Evolutionary conservation across 2,113 vertebrate genomes (phyloP).

Genomic region (Hypocryptadius cinnamomeus): DNA sequence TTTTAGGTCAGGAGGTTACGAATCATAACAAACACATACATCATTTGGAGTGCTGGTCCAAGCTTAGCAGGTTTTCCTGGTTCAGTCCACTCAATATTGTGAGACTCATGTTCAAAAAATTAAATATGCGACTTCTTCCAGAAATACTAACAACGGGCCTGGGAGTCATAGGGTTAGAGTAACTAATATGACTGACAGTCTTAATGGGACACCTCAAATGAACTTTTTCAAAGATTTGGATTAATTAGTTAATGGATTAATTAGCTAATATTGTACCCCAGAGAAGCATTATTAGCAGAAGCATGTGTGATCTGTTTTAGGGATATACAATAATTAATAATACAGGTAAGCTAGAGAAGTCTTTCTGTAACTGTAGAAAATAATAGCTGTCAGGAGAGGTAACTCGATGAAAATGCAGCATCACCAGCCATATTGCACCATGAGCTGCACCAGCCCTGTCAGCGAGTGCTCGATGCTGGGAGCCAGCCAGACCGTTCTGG

Average conservation of each 20-base stretch:
- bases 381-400: slow-evolving; percentile 21
- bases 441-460: slow-evolving; percentile 1
- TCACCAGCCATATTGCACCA: background rate
- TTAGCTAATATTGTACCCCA: background rate
- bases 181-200: slow-evolving; percentile 19
- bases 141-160: background rate
- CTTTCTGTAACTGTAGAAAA: background rate
- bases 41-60: background rate
- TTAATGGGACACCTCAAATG: slow-evolving; percentile 20
- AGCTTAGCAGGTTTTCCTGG: background rate
- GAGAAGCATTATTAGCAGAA: background rate
- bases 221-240: slow-evolving; percentile 28
- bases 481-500: slow-evolving; percentile 34
- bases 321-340: background rate
- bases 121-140: background rate
- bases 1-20: background rate
- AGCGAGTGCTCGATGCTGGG: slow-evolving; percentile 37
- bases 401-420: background rate
- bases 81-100: background rate
- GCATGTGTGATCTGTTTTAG: background rate
- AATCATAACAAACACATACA: background rate
- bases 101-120: background rate
- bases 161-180: background rate
- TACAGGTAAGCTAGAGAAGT: background rate
- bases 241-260: slow-evolving; percentile 40